Evolutionary conservation across 2,797 vertebrate genomes (phyloP).

Genomic region (Jordanella pulchra): DNA sequence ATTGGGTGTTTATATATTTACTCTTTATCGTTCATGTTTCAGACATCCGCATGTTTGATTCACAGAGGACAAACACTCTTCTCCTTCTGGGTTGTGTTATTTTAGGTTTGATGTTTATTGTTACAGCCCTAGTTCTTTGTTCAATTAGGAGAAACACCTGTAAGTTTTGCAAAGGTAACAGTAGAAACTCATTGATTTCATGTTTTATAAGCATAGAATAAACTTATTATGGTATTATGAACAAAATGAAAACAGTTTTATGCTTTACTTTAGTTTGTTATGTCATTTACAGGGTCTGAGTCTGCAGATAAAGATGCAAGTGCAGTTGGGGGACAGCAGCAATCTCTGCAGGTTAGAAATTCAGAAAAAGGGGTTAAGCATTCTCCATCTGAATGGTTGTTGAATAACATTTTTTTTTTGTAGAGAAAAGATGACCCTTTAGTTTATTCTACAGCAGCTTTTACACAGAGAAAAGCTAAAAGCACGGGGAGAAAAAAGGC

Average conservation of each 20-base stretch:
- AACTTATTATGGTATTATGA: background rate
- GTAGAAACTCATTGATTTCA: rapidly evolving
- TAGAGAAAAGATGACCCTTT: background rate
- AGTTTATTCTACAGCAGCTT: background rate
- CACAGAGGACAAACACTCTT: background rate
- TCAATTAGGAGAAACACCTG: background rate
- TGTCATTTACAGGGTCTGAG: background rate
- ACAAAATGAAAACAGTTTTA: background rate
- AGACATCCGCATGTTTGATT: background rate
- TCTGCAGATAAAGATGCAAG: background rate
- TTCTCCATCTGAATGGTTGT: background rate
- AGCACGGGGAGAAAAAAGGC: background rate
- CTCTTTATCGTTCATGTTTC: rapidly evolving
- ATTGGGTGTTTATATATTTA: background rate
- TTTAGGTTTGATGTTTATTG: constrained; percentile 3
- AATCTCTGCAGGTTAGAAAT: background rate
- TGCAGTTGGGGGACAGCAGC: background rate
- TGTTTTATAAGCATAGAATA: background rate
- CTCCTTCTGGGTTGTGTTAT: background rate
- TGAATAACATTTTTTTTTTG: background rate
- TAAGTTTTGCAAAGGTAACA: background rate
- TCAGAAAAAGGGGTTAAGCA: background rate
- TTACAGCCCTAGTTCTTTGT: background rate
- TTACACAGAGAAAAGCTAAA: background rate
- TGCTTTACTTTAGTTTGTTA: background rate